Evolutionary conservation across 2,113 vertebrate genomes (phyloP).

Genomic region (Semicossyphus pulcher): DNA sequence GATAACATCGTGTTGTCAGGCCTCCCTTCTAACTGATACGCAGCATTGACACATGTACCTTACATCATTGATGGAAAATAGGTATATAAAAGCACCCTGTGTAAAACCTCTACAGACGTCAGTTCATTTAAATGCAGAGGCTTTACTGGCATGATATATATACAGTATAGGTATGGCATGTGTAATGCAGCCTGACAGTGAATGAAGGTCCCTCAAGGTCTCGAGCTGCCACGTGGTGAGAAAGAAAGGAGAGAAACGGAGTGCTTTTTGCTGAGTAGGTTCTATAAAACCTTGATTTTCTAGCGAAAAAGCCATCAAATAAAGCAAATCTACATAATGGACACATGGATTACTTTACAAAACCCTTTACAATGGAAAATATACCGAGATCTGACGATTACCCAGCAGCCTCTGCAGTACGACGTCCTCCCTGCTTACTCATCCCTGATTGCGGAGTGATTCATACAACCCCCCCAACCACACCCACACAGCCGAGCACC

Average conservation of each 20-base stretch:
- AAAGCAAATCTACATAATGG: background rate
- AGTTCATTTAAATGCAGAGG: no score
- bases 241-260: background rate
- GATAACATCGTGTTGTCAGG: no score
- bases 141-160: no score
- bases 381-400: background rate
- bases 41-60: no score
- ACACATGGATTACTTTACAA: background rate
- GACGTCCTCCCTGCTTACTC: slow-evolving; percentile 34
- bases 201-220: no score
- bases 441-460: slow-evolving; percentile 37
- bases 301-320: background rate
- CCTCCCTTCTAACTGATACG: no score
- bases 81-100: no score
- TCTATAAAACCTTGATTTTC: background rate
- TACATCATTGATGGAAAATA: no score
- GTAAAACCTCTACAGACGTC: no score
- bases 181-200: no score
- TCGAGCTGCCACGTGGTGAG: background rate
- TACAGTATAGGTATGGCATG: no score
- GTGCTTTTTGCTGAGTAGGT: background rate
- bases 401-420: slow-evolving; percentile 1
- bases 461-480: slow-evolving; percentile 24
- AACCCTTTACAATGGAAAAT: background rate
- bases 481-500: background rate